Percentiles rank a stretch among this genome's conserved stretches.
Conservation (phyloP, 2,888 invertebrate genomes). For the Morpho helenor region DNA sequence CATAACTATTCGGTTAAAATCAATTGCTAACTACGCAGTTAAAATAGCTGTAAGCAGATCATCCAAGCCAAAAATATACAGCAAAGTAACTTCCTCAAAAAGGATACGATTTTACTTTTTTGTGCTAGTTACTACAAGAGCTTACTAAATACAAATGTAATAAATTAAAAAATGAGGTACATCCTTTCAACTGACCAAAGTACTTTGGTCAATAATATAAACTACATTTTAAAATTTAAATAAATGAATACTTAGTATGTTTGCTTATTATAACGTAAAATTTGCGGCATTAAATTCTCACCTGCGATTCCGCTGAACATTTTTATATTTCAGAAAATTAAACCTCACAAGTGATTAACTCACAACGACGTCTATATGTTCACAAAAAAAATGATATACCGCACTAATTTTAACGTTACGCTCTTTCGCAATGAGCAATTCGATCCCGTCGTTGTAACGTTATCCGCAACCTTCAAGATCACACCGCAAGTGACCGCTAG, state of each 20-base stretch:
- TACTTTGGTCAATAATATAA: no score
- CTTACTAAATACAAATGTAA: no score
- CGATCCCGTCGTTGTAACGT: constrained; percentile 24
- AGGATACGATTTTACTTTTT: no score
- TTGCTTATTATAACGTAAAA: neutral
- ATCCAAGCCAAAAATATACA: no score
- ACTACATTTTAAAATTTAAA: neutral
- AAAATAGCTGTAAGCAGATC: no score
- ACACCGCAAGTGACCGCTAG: constrained; percentile 16
- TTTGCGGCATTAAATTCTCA: constrained; percentile 29
- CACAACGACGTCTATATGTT: constrained; percentile 14
- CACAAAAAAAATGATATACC: constrained; percentile 22
- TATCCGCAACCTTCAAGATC: constrained; percentile 30
- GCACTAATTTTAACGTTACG: constrained; percentile 36
- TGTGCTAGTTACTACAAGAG: no score
- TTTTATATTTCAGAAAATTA: constrained; percentile 33
- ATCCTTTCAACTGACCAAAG: no score
- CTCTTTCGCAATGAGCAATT: constrained; percentile 25
- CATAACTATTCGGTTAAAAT: no score
- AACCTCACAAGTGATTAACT: constrained; percentile 18
- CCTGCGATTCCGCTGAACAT: constrained; percentile 77
- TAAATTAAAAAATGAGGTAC: no score
- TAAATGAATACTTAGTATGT: neutral
- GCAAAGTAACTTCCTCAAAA: no score
- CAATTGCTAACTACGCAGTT: no score